Conservation (phyloP, 2,797 vertebrate genomes). For the Pseudochirops corinnae region DNA sequence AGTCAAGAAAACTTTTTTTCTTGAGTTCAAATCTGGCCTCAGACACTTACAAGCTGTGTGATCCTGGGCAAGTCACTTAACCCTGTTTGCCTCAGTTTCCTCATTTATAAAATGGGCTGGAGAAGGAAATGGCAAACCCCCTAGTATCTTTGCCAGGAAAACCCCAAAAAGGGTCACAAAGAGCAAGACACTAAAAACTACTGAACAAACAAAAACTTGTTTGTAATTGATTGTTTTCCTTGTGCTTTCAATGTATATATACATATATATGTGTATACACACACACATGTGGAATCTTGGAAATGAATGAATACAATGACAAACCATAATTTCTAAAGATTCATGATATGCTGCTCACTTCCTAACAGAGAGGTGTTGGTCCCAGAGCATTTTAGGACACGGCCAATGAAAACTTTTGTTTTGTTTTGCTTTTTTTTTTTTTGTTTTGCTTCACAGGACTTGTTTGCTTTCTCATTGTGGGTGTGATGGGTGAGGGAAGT, state of each 20-base stretch:
- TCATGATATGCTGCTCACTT: not conserved
- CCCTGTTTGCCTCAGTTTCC: not conserved
- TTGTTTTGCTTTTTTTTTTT: not conserved
- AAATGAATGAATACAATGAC: not conserved
- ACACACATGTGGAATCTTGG: not conserved
- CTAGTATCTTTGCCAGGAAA: not conserved
- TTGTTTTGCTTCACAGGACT: not conserved
- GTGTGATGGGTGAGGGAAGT: not conserved
- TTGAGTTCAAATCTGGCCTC: not conserved
- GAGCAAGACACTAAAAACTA: not conserved
- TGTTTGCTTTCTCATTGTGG: not conserved
- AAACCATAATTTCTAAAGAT: not conserved
- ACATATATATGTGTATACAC: not conserved
- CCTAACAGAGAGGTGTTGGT: not conserved
- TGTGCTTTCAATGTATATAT: not conserved
- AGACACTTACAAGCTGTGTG: not conserved
- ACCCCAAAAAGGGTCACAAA: not conserved
- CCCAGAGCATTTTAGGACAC: not conserved
- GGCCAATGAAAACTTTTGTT: not conserved
- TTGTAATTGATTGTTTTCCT: not conserved
- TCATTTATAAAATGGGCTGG: not conserved
- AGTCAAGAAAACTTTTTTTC: not conserved
- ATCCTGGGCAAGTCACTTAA: not conserved
- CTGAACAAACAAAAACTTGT: not conserved
- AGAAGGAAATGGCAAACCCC: not conserved